Evolutionary conservation across 2,888 invertebrate species (phyloP), one percentile per base, ranked within the genome.

Genomic region (Mythimna albipuncta): DNA sequence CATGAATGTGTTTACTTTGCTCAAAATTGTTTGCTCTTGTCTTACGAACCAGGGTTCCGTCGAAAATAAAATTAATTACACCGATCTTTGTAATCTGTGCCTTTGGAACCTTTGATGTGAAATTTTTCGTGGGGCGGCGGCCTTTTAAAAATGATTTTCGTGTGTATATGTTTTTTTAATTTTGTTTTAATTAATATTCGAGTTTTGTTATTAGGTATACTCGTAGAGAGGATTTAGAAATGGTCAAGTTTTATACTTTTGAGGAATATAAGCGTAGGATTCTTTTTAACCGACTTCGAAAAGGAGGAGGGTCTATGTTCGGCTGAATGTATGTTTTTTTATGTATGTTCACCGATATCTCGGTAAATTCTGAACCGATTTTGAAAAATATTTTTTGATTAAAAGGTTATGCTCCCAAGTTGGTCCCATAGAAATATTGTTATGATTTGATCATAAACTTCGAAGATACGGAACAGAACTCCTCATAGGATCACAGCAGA

Each of bases 51-150:
- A n/a, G 63, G 64, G 52, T 69, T 75, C 13, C 61, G 50, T 77
- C 61, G 72, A 75, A 84, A 85, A 82, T 76, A 65, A 77, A 82
- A 85, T 85, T 84, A 81, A 85, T 85, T 85, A 77, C 77, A 76
- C 26, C 57, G 68, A 69, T 79, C 75, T 82, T 81, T 85, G 75
- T 85, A 82, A 84, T 81, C 77, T 77, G 68, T 76, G 69, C 77
- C n/a, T n/a, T n/a, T 63, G 47, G 55, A 64, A 44, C 72, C 83
- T 85, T 85, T 85, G 85, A 85, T 77, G 85, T 85, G 72, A 73
- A 79, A 64, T 73, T 58, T 67, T 80, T 69, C 64, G 59, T 54
- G n/a, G 50, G 72, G 77, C 62, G 71, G 61, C 41, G 47, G 47
- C 50, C 64, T 64, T 79, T 81, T 72, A 72, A 57, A 73, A 66